Conservation (phyloP, 2,797 vertebrate genomes). For the Peromyscus aztecus region DNA sequence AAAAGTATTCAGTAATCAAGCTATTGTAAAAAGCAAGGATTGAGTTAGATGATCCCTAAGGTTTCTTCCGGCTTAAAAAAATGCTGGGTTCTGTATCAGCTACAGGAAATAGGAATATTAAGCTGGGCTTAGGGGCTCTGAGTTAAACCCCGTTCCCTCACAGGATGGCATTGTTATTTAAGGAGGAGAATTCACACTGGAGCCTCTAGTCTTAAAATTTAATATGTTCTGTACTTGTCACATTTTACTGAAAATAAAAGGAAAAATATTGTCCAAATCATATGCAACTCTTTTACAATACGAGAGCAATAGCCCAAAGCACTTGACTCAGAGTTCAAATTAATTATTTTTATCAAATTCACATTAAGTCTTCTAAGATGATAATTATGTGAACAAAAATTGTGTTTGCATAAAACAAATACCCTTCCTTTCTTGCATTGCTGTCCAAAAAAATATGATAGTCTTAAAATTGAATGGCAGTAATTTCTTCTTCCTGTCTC, state of each 20-base stretch:
- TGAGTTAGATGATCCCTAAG: conserved; percentile 39
- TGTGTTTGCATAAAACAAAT: conserved; percentile 71
- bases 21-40: neutral
- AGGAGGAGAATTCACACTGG: neutral
- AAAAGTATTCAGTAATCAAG: conserved; percentile 48
- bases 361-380: conserved; percentile 64
- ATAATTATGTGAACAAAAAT: conserved; percentile 62
- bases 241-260: conserved; percentile 42
- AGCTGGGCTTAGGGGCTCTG: conserved; percentile 19
- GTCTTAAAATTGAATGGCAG: conserved; percentile 50
- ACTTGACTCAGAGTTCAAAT: conserved; percentile 66
- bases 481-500: conserved; percentile 71
- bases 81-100: neutral
- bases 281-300: conserved; percentile 9
- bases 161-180: neutral
- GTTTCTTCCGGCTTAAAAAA: conserved; percentile 43
- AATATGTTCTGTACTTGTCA: neutral
- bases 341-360: conserved; percentile 75
- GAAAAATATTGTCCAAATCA: conserved; percentile 7
- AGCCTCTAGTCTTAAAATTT: conserved; percentile 42
- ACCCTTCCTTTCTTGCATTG: conserved; percentile 52
- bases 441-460: conserved; percentile 46
- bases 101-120: conserved; percentile 4
- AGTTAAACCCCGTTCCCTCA: neutral
- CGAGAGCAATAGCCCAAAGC: conserved; percentile 36